Base-by-base conservation (phyloP, 35 echinoderm and acorn worm genomes). In the Heliocidaris erythrogramma region DNA sequence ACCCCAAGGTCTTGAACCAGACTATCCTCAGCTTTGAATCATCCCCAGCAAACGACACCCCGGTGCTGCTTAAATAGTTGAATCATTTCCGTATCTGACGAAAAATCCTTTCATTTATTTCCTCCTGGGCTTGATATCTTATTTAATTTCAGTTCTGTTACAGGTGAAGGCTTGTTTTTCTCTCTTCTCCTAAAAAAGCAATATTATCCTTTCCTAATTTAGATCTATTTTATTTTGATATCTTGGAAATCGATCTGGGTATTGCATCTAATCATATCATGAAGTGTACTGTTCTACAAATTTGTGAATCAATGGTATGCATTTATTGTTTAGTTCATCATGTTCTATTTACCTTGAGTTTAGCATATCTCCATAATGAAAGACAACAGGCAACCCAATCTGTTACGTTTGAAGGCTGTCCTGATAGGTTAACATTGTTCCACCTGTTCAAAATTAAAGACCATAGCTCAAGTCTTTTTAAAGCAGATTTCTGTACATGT, bases 1-100 rank as follows among this genome's bases (percentile, higher is more conserved):
- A 78, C 5, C 27, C 65, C 65, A 78, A 78, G 65, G 18, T 78
- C 65, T 78, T 78, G 65, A 78, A 78, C 4, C 27, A 78, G 65
- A n/a, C 65, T 78, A 78, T 78, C 27, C 65, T 7, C 21, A n/a
- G 65, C 21, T 18, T 78, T 78, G 21, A 78, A n/a, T 78, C 65
- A 78, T 0, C 65, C 65, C 21, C n/a, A 21, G 21, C 6, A 78
- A 21, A n/a, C 65, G 18, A 21, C 65, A 27, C 65, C 27, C 21
- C 7, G 21, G 21, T 78, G 7, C 65, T 60, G 59, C 59, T 60
- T 60, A 4, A 5, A 27, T 78, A 21, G 27, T 78, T 78, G 65
- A 78, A 78, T 78, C 65, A 78, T 78, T 78, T 78, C 65, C 65
- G 65, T 78, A 78, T 78, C 65, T 78, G 65, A 78, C 65, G 27